These are phyloP conservation scores for Synergus laeviventris DNA, from an alignment of 2,888 invertebrate species.

Conservation along the genomic window DNA sequence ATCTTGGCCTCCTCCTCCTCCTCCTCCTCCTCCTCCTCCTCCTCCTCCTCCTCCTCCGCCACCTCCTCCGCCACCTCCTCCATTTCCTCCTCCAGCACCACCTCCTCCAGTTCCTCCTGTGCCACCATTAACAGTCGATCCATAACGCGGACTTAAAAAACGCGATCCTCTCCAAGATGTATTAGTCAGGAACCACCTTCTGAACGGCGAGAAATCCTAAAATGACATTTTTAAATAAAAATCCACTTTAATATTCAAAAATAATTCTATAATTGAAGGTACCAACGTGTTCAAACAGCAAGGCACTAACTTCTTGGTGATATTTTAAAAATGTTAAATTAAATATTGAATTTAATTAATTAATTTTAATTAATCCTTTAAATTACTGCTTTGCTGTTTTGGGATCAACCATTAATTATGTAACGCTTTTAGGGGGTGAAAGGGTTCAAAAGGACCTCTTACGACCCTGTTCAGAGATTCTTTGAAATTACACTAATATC, in stretches of 20 bases:
- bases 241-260: neutral
- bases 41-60: slow-evolving; percentile 50
- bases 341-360: too few relatives aligned
- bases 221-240: neutral
- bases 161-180: slow-evolving; percentile 52
- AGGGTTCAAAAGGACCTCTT: too few relatives aligned
- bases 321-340: neutral
- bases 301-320: too few relatives aligned
- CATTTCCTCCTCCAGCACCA: slow-evolving; percentile 44
- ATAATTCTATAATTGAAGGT: neutral
- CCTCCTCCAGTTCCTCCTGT: slow-evolving; percentile 46
- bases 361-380: too few relatives aligned
- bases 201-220: slow-evolving; percentile 51
- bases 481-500: too few relatives aligned
- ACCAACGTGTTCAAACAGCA: too few relatives aligned
- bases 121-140: slow-evolving; percentile 50
- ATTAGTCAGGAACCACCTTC: slow-evolving; percentile 56
- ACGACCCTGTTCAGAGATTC: too few relatives aligned
- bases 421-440: too few relatives aligned
- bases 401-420: too few relatives aligned
- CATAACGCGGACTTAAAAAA: slow-evolving; percentile 47
- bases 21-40: slow-evolving; percentile 46
- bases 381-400: too few relatives aligned
- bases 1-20: slow-evolving; percentile 56
- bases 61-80: slow-evolving; percentile 51